Evolutionary conservation across 1,140 invertebrate genomes (phyloP).

Genomic region (Cotesia glomerata): DNA sequence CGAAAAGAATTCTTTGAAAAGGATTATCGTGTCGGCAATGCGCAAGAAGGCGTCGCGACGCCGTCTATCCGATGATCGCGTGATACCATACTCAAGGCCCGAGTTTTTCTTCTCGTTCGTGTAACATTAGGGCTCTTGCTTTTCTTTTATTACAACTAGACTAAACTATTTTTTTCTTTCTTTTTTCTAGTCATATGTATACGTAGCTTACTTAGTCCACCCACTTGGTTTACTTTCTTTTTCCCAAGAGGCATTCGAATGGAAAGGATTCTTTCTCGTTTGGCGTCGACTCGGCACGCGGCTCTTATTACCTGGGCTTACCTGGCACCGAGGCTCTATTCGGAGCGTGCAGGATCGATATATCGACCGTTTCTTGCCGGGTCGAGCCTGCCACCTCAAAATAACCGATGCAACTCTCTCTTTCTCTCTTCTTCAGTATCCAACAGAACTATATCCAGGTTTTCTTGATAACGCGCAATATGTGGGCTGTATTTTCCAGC

Average conservation of each 20-base stretch:
- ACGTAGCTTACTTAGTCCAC: background rate
- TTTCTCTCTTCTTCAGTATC: background rate
- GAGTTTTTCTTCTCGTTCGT: conserved; percentile 12
- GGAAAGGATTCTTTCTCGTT: conserved; percentile 28
- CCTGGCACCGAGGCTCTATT: conserved; percentile 25
- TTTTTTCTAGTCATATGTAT: background rate
- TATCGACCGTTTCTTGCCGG: conserved; percentile 50
- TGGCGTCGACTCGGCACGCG: conserved; percentile 23
- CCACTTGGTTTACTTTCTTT: conserved; percentile 1
- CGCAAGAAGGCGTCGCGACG: conserved; percentile 21
- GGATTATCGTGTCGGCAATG: background rate
- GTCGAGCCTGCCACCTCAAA: conserved; percentile 33
- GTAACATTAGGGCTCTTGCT: background rate
- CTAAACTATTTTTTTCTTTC: conserved; percentile 1
- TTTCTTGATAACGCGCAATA: too few species aligned
- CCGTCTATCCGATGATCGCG: conserved; percentile 15
- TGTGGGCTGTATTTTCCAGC: too few species aligned
- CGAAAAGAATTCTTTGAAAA: background rate
- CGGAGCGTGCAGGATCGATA: conserved; percentile 49
- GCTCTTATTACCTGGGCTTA: conserved; percentile 29
- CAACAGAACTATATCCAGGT: too few species aligned
- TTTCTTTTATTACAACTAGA: background rate
- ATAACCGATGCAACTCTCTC: background rate
- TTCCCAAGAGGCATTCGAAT: conserved; percentile 9
- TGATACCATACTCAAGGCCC: conserved; percentile 13